phyloP scores from a whole-genome alignment of 2,888 invertebrate genomes.

The Pyrrhia umbra region DNA sequence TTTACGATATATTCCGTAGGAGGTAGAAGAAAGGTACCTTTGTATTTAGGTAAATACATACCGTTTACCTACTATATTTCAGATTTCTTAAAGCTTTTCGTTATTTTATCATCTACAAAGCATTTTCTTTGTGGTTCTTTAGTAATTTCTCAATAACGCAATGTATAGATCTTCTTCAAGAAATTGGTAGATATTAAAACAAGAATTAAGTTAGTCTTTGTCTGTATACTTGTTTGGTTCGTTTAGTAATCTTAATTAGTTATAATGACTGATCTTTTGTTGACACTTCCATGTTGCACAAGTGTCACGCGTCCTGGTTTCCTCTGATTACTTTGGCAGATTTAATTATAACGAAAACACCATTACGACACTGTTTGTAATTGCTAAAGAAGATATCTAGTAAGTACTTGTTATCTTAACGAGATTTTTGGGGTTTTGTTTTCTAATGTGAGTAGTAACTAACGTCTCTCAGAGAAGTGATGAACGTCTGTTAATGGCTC shows the following conservation, averaged over 20 bases:
- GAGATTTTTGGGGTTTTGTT: background rate
- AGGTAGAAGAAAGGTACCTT: too few species aligned
- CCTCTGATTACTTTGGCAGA: slow-evolving; percentile 16
- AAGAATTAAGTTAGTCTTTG: background rate
- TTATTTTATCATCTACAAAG: too few species aligned
- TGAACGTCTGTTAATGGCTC: background rate
- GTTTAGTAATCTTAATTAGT: background rate
- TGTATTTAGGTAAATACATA: too few species aligned
- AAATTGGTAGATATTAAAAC: background rate
- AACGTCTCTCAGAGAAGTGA: background rate
- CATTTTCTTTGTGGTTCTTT: too few species aligned
- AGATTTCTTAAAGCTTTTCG: too few species aligned
- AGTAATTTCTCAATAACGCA: too few species aligned
- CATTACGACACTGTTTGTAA: background rate
- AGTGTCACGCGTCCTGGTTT: slow-evolving; percentile 19
- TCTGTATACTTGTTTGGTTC: background rate
- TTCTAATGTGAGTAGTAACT: too few species aligned
- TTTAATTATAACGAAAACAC: background rate
- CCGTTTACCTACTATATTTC: too few species aligned
- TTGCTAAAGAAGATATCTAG: background rate
- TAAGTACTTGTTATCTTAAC: background rate
- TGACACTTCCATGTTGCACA: slow-evolving; percentile 18
- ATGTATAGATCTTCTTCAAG: too few species aligned
- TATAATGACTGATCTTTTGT: slow-evolving; percentile 5
- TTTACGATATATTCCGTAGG: too few species aligned